Conservation (phyloP, 2,797 vertebrate genomes). For the Fundulus diaphanus region DNA sequence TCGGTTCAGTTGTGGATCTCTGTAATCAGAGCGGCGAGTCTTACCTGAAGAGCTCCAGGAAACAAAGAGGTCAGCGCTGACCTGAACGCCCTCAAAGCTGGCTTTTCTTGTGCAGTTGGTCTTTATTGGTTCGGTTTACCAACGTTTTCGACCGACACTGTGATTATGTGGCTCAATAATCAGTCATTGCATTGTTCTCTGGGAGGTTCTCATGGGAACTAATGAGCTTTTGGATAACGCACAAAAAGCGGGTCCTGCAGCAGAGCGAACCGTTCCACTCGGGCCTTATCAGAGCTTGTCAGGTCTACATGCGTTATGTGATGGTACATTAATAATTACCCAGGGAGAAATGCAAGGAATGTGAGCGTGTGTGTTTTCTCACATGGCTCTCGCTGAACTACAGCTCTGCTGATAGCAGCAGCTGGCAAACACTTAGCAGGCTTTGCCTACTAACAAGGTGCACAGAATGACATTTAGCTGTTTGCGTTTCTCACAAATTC, state of each 20-base stretch:
- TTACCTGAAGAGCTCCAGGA: constrained; percentile 62
- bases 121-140: constrained; percentile 59
- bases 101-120: constrained; percentile 44
- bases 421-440: constrained; percentile 53
- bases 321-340: constrained; percentile 76
- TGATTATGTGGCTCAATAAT: constrained; percentile 56
- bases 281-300: constrained; percentile 25
- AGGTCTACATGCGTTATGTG: constrained; percentile 17
- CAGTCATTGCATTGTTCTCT: constrained; percentile 40
- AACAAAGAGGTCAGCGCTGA: constrained; percentile 67
- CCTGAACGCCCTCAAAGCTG: constrained; percentile 19
- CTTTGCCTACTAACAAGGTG: constrained; percentile 36
- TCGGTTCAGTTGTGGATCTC: constrained; percentile 58
- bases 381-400: constrained; percentile 35
- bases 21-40: constrained; percentile 70
- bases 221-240: constrained; percentile 27
- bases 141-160: constrained; percentile 17
- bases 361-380: constrained; percentile 61
- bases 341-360: constrained; percentile 73
- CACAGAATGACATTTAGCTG: constrained; percentile 26
- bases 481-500: constrained; percentile 54
- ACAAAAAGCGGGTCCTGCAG: constrained; percentile 16
- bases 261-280: constrained; percentile 12
- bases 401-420: constrained; percentile 49
- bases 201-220: constrained; percentile 55